Base-by-base conservation (phyloP, 2,113 vertebrate species). In the Haemorhous mexicanus region DNA sequence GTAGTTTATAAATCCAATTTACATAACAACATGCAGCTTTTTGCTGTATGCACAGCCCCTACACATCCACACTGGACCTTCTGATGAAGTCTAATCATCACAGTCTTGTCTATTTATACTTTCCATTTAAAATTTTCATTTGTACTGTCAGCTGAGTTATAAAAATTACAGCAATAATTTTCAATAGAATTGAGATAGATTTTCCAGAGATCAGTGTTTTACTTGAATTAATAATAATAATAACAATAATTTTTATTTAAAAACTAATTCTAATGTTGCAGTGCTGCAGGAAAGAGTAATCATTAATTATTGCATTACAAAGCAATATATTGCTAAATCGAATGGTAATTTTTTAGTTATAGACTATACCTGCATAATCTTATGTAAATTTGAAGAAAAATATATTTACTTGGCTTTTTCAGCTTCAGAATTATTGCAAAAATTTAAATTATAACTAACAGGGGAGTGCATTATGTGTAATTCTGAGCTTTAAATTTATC, bases 251-350 rank as follows among this genome's bases (percentile, higher is more conserved):
- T 70, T 74, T 84, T 49, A 49, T 59, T 43, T 44, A 70, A 82
- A 74, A 66, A 43, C 12, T 41, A 52, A 66, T 83, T 89, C 11
- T 79, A 87, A 32, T 76, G 20, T 47, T 93, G 43, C 32, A 80
- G 7, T 61, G 49, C 68, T 96, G 41, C 32, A 94, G 92, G 86
- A 96, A 95, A 90, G 35, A 93, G 10, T 32, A 56, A 79, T 72
- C 74, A 39, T 61, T 88, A 94, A 85, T 44, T 86, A 58, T 73
- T 90, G 43, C 56, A 85, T 93, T 67, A 15, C 44, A 81, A 95
- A 92, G 21, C 46, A 89, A 73, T 74, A 73, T 67, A 47, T 52
- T 87, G 33, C 46, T 91, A 67, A 77, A 91, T 74, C 3, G 33
- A 74, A 44, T 22, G 13, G 10, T 30, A 67, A 37, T 11, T 44